Percentiles rank a stretch among this genome's conserved stretches.
These are phyloP conservation scores for Poecile atricapillus DNA, from an alignment of 2,113 vertebrate genomes.

Conservation along the genomic window DNA sequence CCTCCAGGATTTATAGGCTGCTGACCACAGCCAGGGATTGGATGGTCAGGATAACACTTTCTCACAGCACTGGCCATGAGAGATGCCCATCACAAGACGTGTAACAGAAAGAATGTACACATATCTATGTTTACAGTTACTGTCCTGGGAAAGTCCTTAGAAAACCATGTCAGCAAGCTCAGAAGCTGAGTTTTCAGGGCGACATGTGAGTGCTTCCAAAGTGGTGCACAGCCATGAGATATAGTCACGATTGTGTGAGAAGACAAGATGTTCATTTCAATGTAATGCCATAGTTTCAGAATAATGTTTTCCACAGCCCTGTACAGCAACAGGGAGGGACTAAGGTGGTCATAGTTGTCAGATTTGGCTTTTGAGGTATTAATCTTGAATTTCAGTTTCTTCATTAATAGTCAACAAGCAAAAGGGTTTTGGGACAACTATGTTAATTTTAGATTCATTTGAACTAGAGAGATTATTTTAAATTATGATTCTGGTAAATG, in stretches of 20 bases:
- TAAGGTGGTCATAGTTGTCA: neutral
- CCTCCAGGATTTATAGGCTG: too few species aligned
- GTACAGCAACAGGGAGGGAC: neutral
- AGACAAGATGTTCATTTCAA: neutral
- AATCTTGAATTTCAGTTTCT: neutral
- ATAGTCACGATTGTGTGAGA: neutral
- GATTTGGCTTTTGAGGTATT: neutral
- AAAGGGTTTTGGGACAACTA: neutral
- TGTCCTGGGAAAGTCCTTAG: too few species aligned
- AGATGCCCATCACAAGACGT: too few species aligned
- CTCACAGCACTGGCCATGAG: too few species aligned
- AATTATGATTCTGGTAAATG: neutral
- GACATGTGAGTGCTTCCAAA: neutral
- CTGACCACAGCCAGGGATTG: too few species aligned
- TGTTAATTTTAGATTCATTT: slow-evolving; percentile 16
- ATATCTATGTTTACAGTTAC: too few species aligned
- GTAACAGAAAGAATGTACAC: too few species aligned
- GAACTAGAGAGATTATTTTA: neutral
- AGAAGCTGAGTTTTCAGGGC: too few species aligned
- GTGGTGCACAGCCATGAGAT: neutral
- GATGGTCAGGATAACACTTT: too few species aligned
- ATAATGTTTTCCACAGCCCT: neutral
- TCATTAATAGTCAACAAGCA: neutral
- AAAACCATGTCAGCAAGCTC: too few species aligned
- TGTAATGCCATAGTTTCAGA: neutral